phyloP scores from a whole-genome alignment of 2,113 vertebrate genomes.

The Prietella phreatophila region DNA sequence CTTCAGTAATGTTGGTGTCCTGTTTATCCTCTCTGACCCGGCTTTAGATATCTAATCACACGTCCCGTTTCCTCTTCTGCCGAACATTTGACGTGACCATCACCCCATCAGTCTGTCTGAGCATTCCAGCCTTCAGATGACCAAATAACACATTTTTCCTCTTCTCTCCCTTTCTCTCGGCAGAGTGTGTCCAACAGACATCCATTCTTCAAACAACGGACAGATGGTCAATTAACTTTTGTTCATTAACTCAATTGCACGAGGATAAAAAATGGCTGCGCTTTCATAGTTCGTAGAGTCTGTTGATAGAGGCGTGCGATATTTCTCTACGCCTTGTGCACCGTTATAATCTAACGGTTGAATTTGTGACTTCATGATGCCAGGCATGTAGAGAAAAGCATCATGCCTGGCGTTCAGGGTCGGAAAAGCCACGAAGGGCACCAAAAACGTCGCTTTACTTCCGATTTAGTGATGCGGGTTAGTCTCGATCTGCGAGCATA shows the following conservation, averaged over 20 bases:
- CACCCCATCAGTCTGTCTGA: constrained; percentile 26
- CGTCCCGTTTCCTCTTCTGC: constrained; percentile 8
- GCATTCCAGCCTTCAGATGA: constrained; percentile 19
- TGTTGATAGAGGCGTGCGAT: neutral
- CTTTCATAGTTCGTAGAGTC: constrained; percentile 15
- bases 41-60: constrained; percentile 38
- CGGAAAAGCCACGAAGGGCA: neutral
- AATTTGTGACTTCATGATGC: neutral
- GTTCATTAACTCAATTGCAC: constrained; percentile 48
- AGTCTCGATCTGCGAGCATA: neutral
- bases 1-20: neutral
- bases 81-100: constrained; percentile 30
- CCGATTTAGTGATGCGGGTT: neutral
- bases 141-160: constrained; percentile 27
- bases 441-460: neutral
- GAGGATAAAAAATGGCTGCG: constrained; percentile 15
- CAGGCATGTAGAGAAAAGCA: neutral
- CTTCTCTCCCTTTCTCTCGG: neutral
- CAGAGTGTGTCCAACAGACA: constrained; percentile 15
- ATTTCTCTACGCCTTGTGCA: neutral
- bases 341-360: neutral
- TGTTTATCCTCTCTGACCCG: constrained; percentile 29
- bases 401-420: neutral
- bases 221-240: constrained; percentile 55
- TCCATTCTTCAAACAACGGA: constrained; percentile 50